Base-by-base conservation (phyloP, 2,888 invertebrate genomes). In the Nomada flava region DNA sequence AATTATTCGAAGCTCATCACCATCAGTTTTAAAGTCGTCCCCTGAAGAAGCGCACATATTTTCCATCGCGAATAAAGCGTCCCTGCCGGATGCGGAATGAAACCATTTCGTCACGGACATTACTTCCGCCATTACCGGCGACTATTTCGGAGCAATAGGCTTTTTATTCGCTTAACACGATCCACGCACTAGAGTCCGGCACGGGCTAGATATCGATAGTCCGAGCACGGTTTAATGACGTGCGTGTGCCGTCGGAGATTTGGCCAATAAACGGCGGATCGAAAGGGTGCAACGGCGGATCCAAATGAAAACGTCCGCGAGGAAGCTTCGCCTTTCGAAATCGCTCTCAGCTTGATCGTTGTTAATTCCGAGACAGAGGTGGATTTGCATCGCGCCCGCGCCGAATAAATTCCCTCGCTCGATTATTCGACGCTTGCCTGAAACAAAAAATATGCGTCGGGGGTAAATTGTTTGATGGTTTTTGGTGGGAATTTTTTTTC, bases 201-300 rank as follows among this genome's bases (percentile, higher is more conserved):
- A 74, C 82, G 86, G 84, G 81, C 53, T 85, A 77, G 88, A 83
- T 90, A 91, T 92, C 92, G 92, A 92, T 92, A 92, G 92, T 92
- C 84, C 85, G 84, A 89, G 90, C 84, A 83, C 81, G 87, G 87
- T 86, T 89, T 93, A 93, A 93, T 92, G 92, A 93, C 85, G 93
- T 91, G 92, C 93, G 93, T 93, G 93, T 92, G 91, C 88, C 87
- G 88, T 70, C 80, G 88, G 88, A 92, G 92, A 93, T 93, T 93
- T 93, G 91, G 93, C 93, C 93, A 93, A 93, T 93, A 88, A 89
- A 89, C 79, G 72, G 29, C 69, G 69, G 69, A 78, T 84, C 86
- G 89, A 91, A 90, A 91, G 90, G 90, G 90, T 91, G 81, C 76
- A 78, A 78, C 73, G 78, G 47, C 63, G 64, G 80, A 88, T 88